Conservation (phyloP, 1,140 invertebrate genomes). For the Calycopis cecrops region DNA sequence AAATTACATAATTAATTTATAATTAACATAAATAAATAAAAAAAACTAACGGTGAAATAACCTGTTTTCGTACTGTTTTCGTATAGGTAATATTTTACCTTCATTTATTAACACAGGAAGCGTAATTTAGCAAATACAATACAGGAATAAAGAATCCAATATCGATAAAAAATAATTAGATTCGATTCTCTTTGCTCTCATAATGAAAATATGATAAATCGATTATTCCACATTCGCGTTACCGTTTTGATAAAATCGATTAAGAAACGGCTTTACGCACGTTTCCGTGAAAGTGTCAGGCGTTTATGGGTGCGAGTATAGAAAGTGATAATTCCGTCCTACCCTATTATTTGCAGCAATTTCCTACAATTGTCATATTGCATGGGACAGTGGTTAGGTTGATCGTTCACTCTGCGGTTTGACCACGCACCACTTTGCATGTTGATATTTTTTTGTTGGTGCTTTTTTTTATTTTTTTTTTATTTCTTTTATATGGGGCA, state of each 20-base stretch:
- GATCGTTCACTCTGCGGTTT: constrained; percentile 2
- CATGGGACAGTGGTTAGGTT: constrained; percentile 6
- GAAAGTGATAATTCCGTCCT: constrained; percentile 49
- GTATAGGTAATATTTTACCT: too few species aligned
- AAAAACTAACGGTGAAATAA: too few species aligned
- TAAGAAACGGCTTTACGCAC: constrained; percentile 59
- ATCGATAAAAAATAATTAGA: constrained; percentile 19
- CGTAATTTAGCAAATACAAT: too few species aligned
- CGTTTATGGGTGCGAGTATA: constrained; percentile 38
- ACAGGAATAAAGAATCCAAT: too few species aligned
- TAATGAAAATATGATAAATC: constrained; percentile 48
- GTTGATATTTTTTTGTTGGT: too few species aligned
- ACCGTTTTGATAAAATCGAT: constrained; percentile 64
- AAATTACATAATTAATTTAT: too few species aligned
- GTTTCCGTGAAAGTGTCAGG: constrained; percentile 61
- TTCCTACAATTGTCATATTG: constrained; percentile 6
- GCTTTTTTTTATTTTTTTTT: too few species aligned
- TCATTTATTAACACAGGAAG: too few species aligned
- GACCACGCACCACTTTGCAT: background rate
- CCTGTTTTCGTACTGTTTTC: too few species aligned
- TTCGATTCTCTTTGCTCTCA: constrained; percentile 45
- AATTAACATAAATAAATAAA: too few species aligned
- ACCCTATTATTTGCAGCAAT: constrained; percentile 6
- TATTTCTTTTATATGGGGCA: too few species aligned
- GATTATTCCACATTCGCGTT: constrained; percentile 61